Base-by-base conservation (phyloP, 1,140 invertebrate genomes). In the Caenorhabditis briggsae region DNA sequence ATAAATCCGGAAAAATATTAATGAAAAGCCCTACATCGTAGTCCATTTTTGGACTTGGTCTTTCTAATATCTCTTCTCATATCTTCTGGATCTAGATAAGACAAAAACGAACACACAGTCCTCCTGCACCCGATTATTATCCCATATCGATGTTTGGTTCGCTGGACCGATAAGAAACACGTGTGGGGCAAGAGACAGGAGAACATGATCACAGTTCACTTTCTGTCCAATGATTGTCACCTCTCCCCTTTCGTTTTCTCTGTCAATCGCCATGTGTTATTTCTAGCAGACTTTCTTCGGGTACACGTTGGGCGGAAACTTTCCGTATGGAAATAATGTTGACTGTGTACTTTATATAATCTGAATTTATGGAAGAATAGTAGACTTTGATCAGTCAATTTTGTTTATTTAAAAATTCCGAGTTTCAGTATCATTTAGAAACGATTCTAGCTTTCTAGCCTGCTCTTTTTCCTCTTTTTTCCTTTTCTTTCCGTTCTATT, bases 201-300 rank as follows among this genome's bases (percentile, higher is more conserved):
- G 70, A 78, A 78, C 70, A 78, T 78, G 70, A 78, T 78, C 70
- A 78, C 70, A 78, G 70, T 78, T 78, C 70, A 50, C 70, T 78
- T 78, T 53, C 18, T 78, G 46, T n/a, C 50, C 70, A 78, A 16
- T 78, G 70, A 78, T 78, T 6, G 11, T 43, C 11, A 50, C n/a
- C 70, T 78, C 46, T 78, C 70, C 50, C 23, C 23, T 53, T 16
- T 16, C 50, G 12, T 78, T 23, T 50, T 78, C n/a, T 50, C 46
- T 50, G 23, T 50, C 59, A 18, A 43, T 58, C 70, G 53, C 43
- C 70, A 48, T 78, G 70, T 78, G 70, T 78, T 78, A 78, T 78
- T 78, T 78, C 12, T 50, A 23, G 46, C 70, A 78, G 70, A 50
- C n/a, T 23, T 50, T 9, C 12, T 78, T 78, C 70, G 70, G 33